Conservation (phyloP, 2,888 invertebrate genomes). For the Epinotia nisella region DNA sequence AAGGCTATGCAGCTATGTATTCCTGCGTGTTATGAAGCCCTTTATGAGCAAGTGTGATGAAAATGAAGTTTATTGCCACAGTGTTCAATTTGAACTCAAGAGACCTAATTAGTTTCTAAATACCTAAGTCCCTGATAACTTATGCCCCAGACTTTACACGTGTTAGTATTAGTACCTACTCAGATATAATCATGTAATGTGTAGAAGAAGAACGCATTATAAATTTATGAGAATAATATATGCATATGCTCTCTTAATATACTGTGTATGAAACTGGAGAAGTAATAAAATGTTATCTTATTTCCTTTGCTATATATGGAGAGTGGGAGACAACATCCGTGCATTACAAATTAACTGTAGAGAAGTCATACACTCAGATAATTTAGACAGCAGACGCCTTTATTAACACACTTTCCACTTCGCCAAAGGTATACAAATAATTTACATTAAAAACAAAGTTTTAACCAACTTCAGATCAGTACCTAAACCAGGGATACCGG, state of each 20-base stretch:
- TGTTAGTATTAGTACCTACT: slow-evolving; percentile 1
- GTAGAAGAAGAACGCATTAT: background rate
- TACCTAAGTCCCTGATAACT: background rate
- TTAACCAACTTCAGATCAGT: too few species aligned
- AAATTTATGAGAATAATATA: background rate
- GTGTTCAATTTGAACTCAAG: background rate
- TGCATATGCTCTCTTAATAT: background rate
- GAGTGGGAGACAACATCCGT: background rate
- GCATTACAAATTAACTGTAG: background rate
- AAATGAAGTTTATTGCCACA: background rate
- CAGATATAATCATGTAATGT: background rate
- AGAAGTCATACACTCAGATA: background rate
- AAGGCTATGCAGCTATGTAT: too few species aligned
- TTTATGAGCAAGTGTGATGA: too few species aligned
- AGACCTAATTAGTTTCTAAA: slow-evolving; percentile 2
- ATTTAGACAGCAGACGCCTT: too few species aligned
- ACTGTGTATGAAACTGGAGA: background rate
- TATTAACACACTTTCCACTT: too few species aligned
- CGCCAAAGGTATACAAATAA: too few species aligned
- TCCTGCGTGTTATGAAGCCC: too few species aligned
- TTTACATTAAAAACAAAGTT: too few species aligned
- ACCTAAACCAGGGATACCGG: too few species aligned
- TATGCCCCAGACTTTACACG: slow-evolving; percentile 3
- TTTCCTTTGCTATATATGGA: background rate
- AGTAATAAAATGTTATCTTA: slow-evolving; percentile 5